Percentiles rank a stretch among this genome's conserved stretches.
These are phyloP conservation scores for Morpho deidamia DNA, from an alignment of 2,888 invertebrate species.

Conservation along the genomic window DNA sequence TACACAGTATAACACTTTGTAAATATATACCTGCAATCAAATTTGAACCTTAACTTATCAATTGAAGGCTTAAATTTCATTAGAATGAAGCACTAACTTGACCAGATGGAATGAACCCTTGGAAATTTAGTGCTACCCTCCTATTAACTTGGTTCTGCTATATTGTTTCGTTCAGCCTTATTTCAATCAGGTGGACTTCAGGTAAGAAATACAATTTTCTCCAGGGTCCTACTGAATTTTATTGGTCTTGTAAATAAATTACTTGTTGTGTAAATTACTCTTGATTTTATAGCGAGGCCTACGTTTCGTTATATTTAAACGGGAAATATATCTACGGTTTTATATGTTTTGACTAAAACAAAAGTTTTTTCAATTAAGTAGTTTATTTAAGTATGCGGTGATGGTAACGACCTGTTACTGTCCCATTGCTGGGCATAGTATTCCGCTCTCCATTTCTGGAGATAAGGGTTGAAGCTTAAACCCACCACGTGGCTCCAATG, in stretches of 20 bases:
- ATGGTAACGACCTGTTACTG: too few relatives aligned
- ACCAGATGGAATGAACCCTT: constrained; percentile 29
- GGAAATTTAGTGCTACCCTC: constrained; percentile 54
- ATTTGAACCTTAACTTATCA: constrained; percentile 25
- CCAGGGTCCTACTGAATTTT: constrained; percentile 16
- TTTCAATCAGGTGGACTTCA: constrained; percentile 50
- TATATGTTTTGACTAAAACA: too few relatives aligned
- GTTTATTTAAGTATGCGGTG: too few relatives aligned
- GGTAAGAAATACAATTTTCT: constrained; percentile 22
- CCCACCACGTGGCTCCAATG: too few relatives aligned
- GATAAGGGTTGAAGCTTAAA: too few relatives aligned
- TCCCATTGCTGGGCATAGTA: too few relatives aligned
- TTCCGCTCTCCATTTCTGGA: too few relatives aligned
- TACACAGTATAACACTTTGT: constrained; percentile 51
- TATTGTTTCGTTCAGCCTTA: constrained; percentile 59
- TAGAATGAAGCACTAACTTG: constrained; percentile 15
- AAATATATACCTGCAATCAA: constrained; percentile 26
- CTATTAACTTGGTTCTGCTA: constrained; percentile 57
- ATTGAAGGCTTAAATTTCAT: constrained; percentile 24
- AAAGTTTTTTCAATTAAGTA: too few relatives aligned
- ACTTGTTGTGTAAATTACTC: constrained; percentile 6
- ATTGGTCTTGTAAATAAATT: constrained; percentile 17
- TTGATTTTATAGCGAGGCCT: constrained; percentile 1
- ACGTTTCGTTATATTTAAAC: not conserved
- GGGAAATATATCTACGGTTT: too few relatives aligned